Conservation (phyloP, 2,797 vertebrate genomes). For the Thaleichthys pacificus region DNA sequence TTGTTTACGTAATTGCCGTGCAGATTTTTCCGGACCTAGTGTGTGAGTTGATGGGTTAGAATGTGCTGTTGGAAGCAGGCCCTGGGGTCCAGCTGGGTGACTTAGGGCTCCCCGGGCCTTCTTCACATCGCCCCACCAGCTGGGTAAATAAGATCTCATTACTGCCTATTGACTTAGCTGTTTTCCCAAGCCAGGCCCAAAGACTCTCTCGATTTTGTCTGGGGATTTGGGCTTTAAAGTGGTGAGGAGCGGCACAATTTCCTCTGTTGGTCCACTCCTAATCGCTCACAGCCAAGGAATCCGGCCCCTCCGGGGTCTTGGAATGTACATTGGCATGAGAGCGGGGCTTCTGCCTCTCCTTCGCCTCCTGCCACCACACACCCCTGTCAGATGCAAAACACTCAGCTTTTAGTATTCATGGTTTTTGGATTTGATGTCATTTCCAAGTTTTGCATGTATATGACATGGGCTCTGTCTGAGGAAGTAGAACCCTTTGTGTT, state of each 20-base stretch:
- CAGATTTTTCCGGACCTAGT: slow-evolving; percentile 43
- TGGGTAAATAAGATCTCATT: slow-evolving; percentile 72
- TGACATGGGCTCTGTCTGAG: slow-evolving; percentile 49
- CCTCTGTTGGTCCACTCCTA: slow-evolving; percentile 48
- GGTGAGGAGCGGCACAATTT: slow-evolving; percentile 57
- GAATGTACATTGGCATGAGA: slow-evolving; percentile 50
- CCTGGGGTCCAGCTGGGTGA: slow-evolving; percentile 58
- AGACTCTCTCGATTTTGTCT: slow-evolving; percentile 60
- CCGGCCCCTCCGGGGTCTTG: slow-evolving; percentile 44
- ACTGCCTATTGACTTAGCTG: slow-evolving; percentile 67
- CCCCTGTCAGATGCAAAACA: slow-evolving; percentile 40
- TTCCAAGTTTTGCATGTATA: slow-evolving; percentile 63
- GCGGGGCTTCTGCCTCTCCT: slow-evolving; percentile 32
- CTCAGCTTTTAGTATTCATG: slow-evolving; percentile 69
- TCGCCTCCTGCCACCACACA: slow-evolving; percentile 16
- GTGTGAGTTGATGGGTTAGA: slow-evolving; percentile 20
- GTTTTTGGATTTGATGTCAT: slow-evolving; percentile 66
- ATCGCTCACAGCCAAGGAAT: slow-evolving; percentile 46
- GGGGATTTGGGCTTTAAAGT: slow-evolving; percentile 61
- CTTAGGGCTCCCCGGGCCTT: slow-evolving; percentile 52
- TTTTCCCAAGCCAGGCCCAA: slow-evolving; percentile 62
- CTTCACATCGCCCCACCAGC: slow-evolving; percentile 62
- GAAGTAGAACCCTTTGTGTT: slow-evolving; percentile 7
- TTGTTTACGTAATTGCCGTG: slow-evolving; percentile 38
- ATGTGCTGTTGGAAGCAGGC: slow-evolving; percentile 49